Percentiles rank a stretch among this genome's conserved stretches.
Conservation (phyloP, 2,113 vertebrate species). For the Rhinoderma darwinii region DNA sequence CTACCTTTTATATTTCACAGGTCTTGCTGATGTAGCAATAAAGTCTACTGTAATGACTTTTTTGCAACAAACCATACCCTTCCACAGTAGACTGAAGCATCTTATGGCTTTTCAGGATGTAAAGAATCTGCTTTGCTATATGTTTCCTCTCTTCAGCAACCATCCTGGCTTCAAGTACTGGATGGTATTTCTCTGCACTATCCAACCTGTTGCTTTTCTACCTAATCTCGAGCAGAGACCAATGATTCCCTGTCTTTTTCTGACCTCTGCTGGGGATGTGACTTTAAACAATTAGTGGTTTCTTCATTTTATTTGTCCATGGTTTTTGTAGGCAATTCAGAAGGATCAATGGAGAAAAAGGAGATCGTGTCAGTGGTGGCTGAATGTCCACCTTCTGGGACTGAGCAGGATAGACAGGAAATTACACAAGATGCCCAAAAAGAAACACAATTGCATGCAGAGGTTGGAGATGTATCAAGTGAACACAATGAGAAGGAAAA, state of each 20-base stretch:
- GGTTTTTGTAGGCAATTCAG: slow-evolving; percentile 91
- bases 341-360: slow-evolving; percentile 80
- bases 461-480: neutral
- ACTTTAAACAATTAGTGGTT: neutral
- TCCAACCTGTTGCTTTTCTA: slow-evolving; percentile 43
- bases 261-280: slow-evolving; percentile 45
- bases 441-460: slow-evolving; percentile 63
- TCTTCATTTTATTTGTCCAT: slow-evolving; percentile 74
- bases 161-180: neutral
- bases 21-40: neutral
- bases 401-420: slow-evolving; percentile 68
- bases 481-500: neutral
- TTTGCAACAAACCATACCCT: neutral
- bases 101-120: neutral
- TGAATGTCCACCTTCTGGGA: slow-evolving; percentile 63
- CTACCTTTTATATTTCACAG: neutral
- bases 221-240: neutral
- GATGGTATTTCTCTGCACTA: slow-evolving; percentile 17
- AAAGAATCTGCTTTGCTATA: slow-evolving; percentile 43
- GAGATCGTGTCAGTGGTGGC: slow-evolving; percentile 63
- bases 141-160: slow-evolving; percentile 6
- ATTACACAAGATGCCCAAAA: slow-evolving; percentile 63
- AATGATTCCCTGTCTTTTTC: slow-evolving; percentile 1
- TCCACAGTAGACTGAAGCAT: neutral
- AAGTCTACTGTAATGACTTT: neutral